phyloP scores from a whole-genome alignment of 2,888 invertebrate genomes.

The Pyrochroa serraticornis region DNA sequence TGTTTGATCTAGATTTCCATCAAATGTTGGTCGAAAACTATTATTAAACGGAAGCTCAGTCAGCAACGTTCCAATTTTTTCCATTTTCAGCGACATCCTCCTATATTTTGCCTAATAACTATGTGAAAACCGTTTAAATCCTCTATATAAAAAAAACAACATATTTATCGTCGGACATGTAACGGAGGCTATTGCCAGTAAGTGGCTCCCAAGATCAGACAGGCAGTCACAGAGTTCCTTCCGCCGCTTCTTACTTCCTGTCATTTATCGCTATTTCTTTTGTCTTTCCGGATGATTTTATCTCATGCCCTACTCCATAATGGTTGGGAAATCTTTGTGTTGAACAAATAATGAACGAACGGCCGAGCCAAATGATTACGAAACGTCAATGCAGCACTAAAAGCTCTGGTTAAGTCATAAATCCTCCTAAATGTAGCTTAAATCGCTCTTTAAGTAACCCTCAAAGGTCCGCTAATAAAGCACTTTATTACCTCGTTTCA shows the following conservation, averaged over 20 bases:
- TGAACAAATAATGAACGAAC: constrained; percentile 41
- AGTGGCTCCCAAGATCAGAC: constrained; percentile 44
- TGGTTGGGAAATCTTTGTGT: constrained; percentile 38
- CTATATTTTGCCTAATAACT: not conserved
- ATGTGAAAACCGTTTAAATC: constrained; percentile 15
- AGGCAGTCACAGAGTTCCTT: constrained; percentile 47
- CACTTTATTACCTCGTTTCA: constrained; percentile 5
- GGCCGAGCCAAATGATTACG: constrained; percentile 20
- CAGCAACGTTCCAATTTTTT: too few species aligned
- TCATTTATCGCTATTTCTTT: constrained; percentile 49
- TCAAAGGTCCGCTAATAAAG: constrained; percentile 6
- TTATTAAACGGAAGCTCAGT: too few species aligned
- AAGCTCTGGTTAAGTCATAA: constrained; percentile 7
- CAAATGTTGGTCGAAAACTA: too few species aligned
- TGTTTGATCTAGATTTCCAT: too few species aligned
- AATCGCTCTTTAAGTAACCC: not conserved
- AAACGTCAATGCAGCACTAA: constrained; percentile 3
- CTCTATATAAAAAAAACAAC: constrained; percentile 14
- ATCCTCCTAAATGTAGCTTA: not conserved
- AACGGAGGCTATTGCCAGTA: constrained; percentile 38
- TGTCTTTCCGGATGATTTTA: constrained; percentile 43
- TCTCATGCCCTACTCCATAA: constrained; percentile 38
- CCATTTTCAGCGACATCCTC: too few species aligned
- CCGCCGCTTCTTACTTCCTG: constrained; percentile 45
- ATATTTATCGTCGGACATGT: constrained; percentile 23